Evolutionary conservation across 2,888 invertebrate species (phyloP).

Genomic region (Ennomos quercinarius): DNA sequence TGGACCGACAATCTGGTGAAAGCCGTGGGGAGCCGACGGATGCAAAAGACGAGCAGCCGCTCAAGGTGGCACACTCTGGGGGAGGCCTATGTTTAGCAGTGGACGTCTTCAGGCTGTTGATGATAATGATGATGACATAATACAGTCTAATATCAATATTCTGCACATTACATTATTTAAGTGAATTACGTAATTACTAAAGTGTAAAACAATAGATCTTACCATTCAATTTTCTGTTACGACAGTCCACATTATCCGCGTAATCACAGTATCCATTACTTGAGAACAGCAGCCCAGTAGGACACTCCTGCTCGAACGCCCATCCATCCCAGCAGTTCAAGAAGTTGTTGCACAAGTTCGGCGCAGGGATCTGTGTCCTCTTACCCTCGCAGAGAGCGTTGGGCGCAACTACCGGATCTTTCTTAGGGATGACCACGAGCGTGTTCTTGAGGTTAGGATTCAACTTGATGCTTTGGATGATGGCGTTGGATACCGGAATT

Average conservation of each 20-base stretch:
- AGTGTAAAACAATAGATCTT: too few relatives aligned
- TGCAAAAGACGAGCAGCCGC: too few relatives aligned
- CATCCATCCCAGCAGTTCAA: slow-evolving; percentile 90
- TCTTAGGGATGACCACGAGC: slow-evolving; percentile 57
- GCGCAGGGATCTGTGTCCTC: slow-evolving; percentile 87
- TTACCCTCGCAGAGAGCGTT: slow-evolving; percentile 74
- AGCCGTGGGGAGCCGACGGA: too few relatives aligned
- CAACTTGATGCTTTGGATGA: slow-evolving; percentile 65
- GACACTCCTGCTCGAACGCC: slow-evolving; percentile 88
- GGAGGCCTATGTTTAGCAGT: too few relatives aligned
- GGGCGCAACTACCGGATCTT: slow-evolving; percentile 57
- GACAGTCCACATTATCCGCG: slow-evolving; percentile 87
- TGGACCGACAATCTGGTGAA: too few relatives aligned
- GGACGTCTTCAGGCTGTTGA: too few relatives aligned
- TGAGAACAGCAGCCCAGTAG: slow-evolving; percentile 86
- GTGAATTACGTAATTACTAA: too few relatives aligned
- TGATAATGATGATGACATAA: too few relatives aligned
- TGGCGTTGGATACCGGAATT: slow-evolving; percentile 74
- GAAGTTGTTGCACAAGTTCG: slow-evolving; percentile 86
- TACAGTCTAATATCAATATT: too few relatives aligned
- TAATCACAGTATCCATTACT: slow-evolving; percentile 87
- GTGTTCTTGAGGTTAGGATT: slow-evolving; percentile 73
- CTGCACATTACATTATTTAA: too few relatives aligned
- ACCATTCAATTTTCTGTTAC: slow-evolving; percentile 73
- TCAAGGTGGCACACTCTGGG: too few relatives aligned